A percentile compares a stretch with the other conserved stretches of the same genome.
Evolutionary conservation across 2,888 invertebrate species (phyloP).

Genomic region (Galerucella calmariensis): DNA sequence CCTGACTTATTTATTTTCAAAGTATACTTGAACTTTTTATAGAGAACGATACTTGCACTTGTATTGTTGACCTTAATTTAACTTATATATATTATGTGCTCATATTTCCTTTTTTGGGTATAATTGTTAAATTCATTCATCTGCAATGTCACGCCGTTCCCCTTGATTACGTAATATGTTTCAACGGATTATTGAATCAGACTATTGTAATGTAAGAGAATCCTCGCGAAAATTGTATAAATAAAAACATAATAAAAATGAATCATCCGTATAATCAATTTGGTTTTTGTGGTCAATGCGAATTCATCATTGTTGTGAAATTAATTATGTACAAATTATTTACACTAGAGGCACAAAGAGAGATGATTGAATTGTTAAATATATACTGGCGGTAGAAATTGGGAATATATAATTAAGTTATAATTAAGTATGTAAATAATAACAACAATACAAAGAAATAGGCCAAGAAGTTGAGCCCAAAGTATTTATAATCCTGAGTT

Average conservation of each 20-base stretch:
- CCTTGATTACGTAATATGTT: constrained; percentile 22
- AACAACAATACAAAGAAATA: too few relatives aligned
- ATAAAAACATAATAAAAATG: constrained; percentile 3
- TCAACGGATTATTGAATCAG: constrained; percentile 9
- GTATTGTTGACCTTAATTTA: background rate
- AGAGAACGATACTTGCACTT: background rate
- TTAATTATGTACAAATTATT: background rate
- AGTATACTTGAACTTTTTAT: background rate
- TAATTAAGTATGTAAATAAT: too few relatives aligned
- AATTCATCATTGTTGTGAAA: background rate
- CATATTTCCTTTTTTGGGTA: constrained; percentile 19
- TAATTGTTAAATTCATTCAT: background rate
- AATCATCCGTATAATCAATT: constrained; percentile 11
- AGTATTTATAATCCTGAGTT: too few relatives aligned
- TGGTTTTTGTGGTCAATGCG: background rate
- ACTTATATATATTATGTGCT: background rate
- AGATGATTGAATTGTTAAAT: too few relatives aligned
- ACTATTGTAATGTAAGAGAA: background rate
- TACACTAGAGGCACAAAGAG: too few relatives aligned
- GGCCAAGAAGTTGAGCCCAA: too few relatives aligned
- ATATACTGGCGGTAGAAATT: too few relatives aligned
- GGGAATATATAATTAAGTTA: too few relatives aligned
- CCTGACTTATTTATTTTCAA: background rate
- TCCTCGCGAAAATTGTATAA: constrained; percentile 1
- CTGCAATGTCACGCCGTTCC: constrained; percentile 17